phyloP scores from a whole-genome alignment of 2,113 vertebrate species.

The Myrmecobius fasciatus region DNA sequence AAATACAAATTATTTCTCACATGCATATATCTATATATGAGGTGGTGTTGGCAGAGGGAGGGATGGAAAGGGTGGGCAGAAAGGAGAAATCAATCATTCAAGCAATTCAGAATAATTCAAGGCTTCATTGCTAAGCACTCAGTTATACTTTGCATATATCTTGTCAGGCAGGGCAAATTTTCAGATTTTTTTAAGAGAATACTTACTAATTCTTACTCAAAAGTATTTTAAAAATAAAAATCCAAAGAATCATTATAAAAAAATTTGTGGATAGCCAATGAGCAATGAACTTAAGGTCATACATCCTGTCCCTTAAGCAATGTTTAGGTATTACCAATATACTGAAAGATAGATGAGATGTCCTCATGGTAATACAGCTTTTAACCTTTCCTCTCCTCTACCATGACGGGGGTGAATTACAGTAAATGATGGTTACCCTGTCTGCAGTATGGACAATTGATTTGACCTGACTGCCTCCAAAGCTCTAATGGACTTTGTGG shows the following conservation, averaged over 20 bases:
- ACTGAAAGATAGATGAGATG: conserved; percentile 86
- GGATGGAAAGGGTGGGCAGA: not conserved
- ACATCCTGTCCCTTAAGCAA: conserved; percentile 75
- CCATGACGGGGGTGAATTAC: conserved; percentile 90
- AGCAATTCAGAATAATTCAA: conserved; percentile 29
- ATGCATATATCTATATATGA: conserved; percentile 46
- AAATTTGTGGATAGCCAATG: conserved; percentile 41
- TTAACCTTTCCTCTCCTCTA: conserved; percentile 94
- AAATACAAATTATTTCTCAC: conserved; percentile 57
- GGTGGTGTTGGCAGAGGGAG: not conserved
- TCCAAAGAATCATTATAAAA: conserved; percentile 40
- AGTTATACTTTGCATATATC: not conserved
- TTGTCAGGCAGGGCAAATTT: not conserved
- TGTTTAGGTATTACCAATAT: conserved; percentile 82
- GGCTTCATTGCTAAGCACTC: not conserved
- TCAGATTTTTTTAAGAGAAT: not conserved
- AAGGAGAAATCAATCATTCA: conserved; percentile 45
- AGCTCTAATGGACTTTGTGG: conserved; percentile 89
- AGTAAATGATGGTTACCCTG: conserved; percentile 92
- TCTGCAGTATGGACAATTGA: conserved; percentile 88
- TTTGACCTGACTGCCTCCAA: conserved; percentile 89
- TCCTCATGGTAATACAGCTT: conserved; percentile 83
- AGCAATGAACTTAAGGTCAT: conserved; percentile 52
- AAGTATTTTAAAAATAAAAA: conserved; percentile 9
- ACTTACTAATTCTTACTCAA: not conserved